Conservation (phyloP, 1,140 invertebrate species). For the Steinernema feltiae region DNA sequence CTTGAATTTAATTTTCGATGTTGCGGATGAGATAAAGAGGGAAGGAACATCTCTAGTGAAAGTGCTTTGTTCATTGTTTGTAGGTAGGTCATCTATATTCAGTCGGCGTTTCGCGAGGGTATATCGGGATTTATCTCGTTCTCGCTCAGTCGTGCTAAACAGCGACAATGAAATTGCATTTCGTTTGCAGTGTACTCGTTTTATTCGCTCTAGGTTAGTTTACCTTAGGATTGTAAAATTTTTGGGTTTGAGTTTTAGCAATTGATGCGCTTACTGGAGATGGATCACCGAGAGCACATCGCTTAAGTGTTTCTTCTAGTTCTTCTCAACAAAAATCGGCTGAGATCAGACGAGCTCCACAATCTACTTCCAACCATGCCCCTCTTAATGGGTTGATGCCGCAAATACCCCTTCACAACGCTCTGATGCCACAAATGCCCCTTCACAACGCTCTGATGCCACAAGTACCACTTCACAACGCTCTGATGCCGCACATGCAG, state of each 20-base stretch:
- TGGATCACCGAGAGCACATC: neutral
- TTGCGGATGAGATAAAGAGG: neutral
- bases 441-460: neutral
- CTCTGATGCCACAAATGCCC: neutral
- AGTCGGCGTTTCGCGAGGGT: neutral
- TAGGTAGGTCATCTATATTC: constrained; percentile 12
- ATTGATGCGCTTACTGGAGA: neutral
- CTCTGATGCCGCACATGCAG: neutral
- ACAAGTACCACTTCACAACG: neutral
- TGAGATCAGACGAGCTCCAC: neutral
- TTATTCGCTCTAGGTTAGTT: neutral
- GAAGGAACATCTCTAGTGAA: constrained; percentile 2
- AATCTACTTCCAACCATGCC: neutral
- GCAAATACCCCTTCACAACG: neutral
- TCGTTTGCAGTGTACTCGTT: neutral
- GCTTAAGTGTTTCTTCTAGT: neutral
- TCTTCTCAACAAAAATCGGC: constrained; percentile 5
- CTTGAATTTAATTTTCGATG: no score
- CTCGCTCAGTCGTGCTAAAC: neutral
- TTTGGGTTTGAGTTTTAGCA: neutral
- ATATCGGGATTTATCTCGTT: neutral
- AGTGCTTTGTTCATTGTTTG: neutral
- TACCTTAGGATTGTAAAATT: neutral
- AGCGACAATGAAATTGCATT: neutral
- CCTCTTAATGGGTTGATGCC: neutral